Conservation (phyloP, 64 coral and sea anemone genomes). For the Platygyra sinensis region DNA sequence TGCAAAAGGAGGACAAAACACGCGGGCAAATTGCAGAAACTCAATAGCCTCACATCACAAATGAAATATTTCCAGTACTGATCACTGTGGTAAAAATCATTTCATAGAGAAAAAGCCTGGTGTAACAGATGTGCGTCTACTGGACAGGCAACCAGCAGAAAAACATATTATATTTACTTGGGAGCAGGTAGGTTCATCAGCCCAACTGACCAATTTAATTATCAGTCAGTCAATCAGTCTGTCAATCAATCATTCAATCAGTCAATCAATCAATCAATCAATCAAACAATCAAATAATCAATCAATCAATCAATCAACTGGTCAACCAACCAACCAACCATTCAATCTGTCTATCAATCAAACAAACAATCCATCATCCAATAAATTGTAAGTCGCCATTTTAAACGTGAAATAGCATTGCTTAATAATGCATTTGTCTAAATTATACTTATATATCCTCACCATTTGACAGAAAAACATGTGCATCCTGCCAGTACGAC, state of each 20-base stretch:
- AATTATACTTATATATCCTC: neutral
- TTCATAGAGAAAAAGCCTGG: slow-evolving; percentile 88
- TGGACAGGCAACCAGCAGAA: slow-evolving; percentile 88
- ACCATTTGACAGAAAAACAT: slow-evolving; percentile 83
- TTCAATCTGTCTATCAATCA: neutral
- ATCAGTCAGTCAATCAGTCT: no score
- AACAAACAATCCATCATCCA: neutral
- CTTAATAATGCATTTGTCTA: neutral
- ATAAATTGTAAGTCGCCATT: neutral
- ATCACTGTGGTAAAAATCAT: neutral
- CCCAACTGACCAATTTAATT: no score
- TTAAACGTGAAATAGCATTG: neutral
- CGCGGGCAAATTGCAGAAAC: neutral
- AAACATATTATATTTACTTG: slow-evolving; percentile 72
- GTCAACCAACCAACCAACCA: neutral
- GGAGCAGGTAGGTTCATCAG: slow-evolving; percentile 72
- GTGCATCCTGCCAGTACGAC: slow-evolving; percentile 89
- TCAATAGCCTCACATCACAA: neutral
- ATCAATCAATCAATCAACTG: neutral
- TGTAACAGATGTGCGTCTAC: slow-evolving; percentile 91
- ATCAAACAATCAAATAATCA: neutral
- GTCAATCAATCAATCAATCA: neutral
- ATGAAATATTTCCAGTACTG: neutral
- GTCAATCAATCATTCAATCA: neutral
- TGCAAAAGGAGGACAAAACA: neutral